These are phyloP conservation scores for Drosophila truncata DNA, from an alignment of 1,140 invertebrate genomes.

Conservation along the genomic window DNA sequence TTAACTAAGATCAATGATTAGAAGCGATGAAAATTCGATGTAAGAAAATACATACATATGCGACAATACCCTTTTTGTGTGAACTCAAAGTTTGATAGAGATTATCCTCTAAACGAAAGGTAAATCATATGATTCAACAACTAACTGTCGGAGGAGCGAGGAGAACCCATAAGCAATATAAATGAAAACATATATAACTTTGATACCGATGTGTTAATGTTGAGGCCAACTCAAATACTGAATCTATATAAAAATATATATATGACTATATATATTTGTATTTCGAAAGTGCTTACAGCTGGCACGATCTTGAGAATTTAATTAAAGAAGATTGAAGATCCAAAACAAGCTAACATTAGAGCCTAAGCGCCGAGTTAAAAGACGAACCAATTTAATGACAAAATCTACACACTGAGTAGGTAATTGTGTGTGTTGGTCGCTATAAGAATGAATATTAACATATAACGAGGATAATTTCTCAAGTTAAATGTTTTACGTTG, in stretches of 20 bases:
- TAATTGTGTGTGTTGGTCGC: conserved; percentile 34
- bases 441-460: conserved; percentile 13
- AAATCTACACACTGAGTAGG: conserved; percentile 5
- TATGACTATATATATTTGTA: conserved; percentile 42
- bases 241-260: conserved; percentile 28
- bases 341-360: conserved; percentile 56
- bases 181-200: conserved; percentile 48
- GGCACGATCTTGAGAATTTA: conserved; percentile 23
- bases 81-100: conserved; percentile 46
- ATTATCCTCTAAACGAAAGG: conserved; percentile 28
- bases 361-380: conserved; percentile 57
- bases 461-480: conserved; percentile 13
- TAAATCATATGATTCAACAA: conserved; percentile 40
- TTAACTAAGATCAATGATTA: not conserved
- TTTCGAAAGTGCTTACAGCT: conserved; percentile 15
- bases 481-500: conserved; percentile 53
- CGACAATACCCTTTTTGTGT: conserved; percentile 63
- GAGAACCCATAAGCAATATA: conserved; percentile 53
- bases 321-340: conserved; percentile 3
- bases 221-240: conserved; percentile 38
- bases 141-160: conserved; percentile 29
- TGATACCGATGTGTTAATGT: conserved; percentile 50
- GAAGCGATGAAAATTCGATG: conserved; percentile 15
- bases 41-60: conserved; percentile 56
- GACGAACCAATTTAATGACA: conserved; percentile 59